These are phyloP conservation scores for Eptesicus fuscus DNA, from an alignment of 2,113 vertebrate genomes.

Conservation along the genomic window DNA sequence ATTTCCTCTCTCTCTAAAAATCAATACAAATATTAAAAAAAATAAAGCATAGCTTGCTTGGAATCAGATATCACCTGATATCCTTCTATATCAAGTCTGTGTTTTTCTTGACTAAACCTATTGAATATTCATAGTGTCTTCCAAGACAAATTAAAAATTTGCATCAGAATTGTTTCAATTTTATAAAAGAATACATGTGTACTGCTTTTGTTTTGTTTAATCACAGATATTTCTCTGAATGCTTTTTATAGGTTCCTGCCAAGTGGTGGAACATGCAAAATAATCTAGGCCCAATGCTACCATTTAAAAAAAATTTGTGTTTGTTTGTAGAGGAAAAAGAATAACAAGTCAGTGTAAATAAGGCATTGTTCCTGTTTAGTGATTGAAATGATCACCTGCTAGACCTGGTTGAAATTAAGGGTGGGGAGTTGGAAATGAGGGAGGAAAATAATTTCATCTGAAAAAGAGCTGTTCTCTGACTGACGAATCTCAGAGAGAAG, in stretches of 20 bases:
- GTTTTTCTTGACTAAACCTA: conserved; percentile 10
- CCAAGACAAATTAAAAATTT: conserved; percentile 36
- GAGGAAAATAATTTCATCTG: neutral
- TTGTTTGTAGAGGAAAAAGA: conserved; percentile 49
- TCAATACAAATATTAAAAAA: neutral
- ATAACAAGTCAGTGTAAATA: conserved; percentile 27
- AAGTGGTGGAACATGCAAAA: conserved; percentile 28
- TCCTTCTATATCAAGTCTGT: neutral
- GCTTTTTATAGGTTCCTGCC: conserved; percentile 50
- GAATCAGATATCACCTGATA: neutral
- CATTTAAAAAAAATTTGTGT: neutral
- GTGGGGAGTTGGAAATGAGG: neutral
- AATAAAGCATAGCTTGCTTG: neutral
- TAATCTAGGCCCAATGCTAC: conserved; percentile 13
- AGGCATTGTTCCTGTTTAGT: neutral
- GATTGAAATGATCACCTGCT: neutral
- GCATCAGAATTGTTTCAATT: conserved; percentile 22
- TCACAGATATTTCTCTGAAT: conserved; percentile 43
- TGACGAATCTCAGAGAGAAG: too few species aligned
- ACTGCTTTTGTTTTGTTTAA: conserved; percentile 50
- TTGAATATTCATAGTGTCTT: conserved; percentile 53
- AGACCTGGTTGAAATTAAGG: neutral
- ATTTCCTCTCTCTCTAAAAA: too few species aligned
- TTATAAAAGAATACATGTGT: neutral
- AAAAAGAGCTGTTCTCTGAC: neutral